Evolutionary conservation across 2,113 vertebrate species (phyloP).

Genomic region (Corythaixoides concolor): DNA sequence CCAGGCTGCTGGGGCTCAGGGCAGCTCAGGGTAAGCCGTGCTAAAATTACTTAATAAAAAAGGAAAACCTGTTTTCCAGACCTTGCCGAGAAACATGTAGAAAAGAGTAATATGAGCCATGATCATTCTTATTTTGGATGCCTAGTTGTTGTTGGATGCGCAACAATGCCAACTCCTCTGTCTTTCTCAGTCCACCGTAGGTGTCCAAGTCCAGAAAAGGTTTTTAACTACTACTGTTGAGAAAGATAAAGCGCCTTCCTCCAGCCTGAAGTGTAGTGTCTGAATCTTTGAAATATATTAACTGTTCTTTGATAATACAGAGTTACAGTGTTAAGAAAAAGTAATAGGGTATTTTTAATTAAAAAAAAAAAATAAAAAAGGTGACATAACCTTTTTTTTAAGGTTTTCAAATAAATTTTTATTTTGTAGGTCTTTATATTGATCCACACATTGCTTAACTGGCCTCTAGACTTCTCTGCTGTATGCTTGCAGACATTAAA

Average conservation of each 20-base stretch:
- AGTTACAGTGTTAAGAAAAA: background rate
- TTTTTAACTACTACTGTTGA: background rate
- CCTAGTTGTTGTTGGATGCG: background rate
- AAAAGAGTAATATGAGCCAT: background rate
- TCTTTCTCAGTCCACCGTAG: background rate
- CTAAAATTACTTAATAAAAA: background rate
- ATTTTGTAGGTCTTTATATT: background rate
- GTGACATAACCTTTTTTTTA: background rate
- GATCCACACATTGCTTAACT: background rate
- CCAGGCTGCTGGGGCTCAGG: fast-evolving
- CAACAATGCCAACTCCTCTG: fast-evolving
- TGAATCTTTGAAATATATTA: background rate
- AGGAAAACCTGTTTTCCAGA: background rate
- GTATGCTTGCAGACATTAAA: background rate
- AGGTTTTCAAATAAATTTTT: fast-evolving
- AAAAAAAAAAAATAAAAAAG: too few relatives aligned
- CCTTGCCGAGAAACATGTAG: background rate
- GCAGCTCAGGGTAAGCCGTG: fast-evolving
- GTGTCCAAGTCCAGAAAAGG: background rate
- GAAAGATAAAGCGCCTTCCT: background rate
- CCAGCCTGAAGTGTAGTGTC: background rate
- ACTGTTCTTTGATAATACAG: background rate
- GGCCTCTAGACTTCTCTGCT: background rate
- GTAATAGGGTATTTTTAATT: too few relatives aligned
- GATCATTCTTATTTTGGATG: background rate